Base-by-base conservation (phyloP, 2,888 invertebrate genomes). In the Balanococcus diminutus region DNA sequence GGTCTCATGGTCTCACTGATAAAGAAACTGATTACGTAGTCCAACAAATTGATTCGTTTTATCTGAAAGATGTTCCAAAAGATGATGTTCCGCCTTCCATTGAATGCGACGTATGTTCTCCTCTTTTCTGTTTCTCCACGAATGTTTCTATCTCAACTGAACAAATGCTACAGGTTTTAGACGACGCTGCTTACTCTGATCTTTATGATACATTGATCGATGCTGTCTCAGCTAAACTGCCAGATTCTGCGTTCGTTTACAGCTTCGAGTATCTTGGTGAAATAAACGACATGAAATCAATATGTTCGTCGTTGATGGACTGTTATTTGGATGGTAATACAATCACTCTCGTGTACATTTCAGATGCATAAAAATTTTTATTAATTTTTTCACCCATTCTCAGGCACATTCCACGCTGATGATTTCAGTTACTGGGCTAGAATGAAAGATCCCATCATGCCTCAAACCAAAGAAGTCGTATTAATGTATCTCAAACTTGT, bases 361-460 rank as follows among this genome's bases (percentile, higher is more conserved):
- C 28, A 6, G 2, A 28, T 22, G 14, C 3, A 8, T n/a, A 32
- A 31, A 67, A 75, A 4, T 28, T 75, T 75, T 1, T 14, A 75
- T 19, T 14, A 32, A 31, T n/a, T 39, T 28, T 14, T 79, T n/a
- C 25, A 22, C 75, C n/a, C n/a, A 39, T 81, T 42, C n/a, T 16
- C 56, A 82, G 82, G 46, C 28, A 56, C 82, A 6, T 46, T 42
- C 32, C 82, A 82, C n/a, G 25, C 56, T 56, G 82, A 82, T 19
- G 82, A 82, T 16, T 16, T 56, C n/a, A 19, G 51, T 28, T 82
- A 82, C 51, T 82, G 82, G 82, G 16, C 19, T 19, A 42, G 22
- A 56, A 28, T 28, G 8, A 56, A 3, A 51, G 42, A 46, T 16
- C 82, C 82, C 4, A 56, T 42, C 0, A 31, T 56, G 5, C n/a